Base-by-base conservation (phyloP, 1,140 invertebrate species). In the Zaprionus africanus region DNA sequence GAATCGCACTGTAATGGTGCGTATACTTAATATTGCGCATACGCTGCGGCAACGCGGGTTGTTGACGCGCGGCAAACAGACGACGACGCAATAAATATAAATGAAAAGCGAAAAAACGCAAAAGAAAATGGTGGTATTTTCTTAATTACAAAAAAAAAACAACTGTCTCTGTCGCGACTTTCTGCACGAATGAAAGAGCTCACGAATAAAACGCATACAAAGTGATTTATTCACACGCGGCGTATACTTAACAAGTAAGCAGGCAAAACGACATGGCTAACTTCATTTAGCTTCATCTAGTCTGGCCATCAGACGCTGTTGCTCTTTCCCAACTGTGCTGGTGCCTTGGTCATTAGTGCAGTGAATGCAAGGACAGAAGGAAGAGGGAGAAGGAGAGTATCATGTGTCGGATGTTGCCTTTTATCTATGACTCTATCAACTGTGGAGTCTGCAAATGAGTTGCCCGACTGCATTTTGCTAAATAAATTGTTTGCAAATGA, bases 401-500 rank as follows among this genome's bases (percentile, higher is more conserved):
- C n/a, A 46, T 46, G n/a, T 46, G 41, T 7, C 64, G 61, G 60
- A 65, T 46, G 68, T 17, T 28, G 49, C 26, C 59, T 53, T 68
- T 68, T 77, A 73, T 59, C 31, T 31, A 41, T 41, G 38, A 2
- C 38, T 41, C 6, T 41, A 41, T 41, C 38, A 61, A 28, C 54
- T 4, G 15, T 2, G 9, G 28, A 34, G 54, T 43, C 5, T 46
- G n/a, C n/a, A 46, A 46, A 11, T 46, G n/a, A 9, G 46, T 51
- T 12, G 57, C 41, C 41, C 60, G 59, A 79, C 66, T 79, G 68
- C 67, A 66, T 73, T 77, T 77, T 41, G 62, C 56, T 61, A 22
- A 71, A 67, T 76, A 76, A 72, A 79, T 81, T 79, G 67, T 69
- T 79, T 65, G 72, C 67, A 79, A 72, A 73, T 58, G 70, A 73